Evolutionary conservation across 2,797 vertebrate genomes (phyloP), one percentile per base, ranked within the genome.

Genomic region (Cossypha heuglini): DNA sequence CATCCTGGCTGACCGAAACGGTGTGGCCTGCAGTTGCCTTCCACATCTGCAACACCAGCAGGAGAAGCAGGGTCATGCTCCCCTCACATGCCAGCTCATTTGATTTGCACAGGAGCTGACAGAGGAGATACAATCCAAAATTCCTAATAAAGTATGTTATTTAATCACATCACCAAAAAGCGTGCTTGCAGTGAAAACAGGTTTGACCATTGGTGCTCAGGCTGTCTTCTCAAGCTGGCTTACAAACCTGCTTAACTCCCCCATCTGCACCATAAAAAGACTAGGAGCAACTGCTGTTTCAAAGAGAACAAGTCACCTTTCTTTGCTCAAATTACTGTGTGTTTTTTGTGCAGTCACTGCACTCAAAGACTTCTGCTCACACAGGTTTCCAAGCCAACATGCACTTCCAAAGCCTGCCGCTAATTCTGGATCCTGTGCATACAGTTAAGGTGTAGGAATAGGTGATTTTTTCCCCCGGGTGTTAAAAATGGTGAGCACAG

Each of bases 21-120:
- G 98, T 95, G 89, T 99, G 99, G 89, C 99, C 99, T 49, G 98
- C 99, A 28, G 98, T 98, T 74, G 99, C 98, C 97, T 98, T 99
- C 99, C 99, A 99, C 99, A 99, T 99, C 97, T 98, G 97, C 31
- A 96, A 97, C 51, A 93, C 11, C 96, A 87, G 16, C 80, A 97
- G 29, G 93, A 94, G 54, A 20, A 69, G 54, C 64, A 92, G 51
- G 9, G 73, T 91, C 63, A 86, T 0, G 1, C 46, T 40, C 7
- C n/a, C 21, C 46, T 88, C 10, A 80, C 3, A 1, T 0, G 5
- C 11, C 45, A 84, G n/a, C 43, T 46, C 38, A 2, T 24, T 52
- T 33, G 29, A 38, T 13, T 33, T 2, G 5, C 0, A 3, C 13
- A 28, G 22, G 18, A 64, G 38, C 42, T 46, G 37, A 52, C 1